Evolutionary conservation across 2,888 invertebrate species (phyloP).

Genomic region (Augochlorella aurata): DNA sequence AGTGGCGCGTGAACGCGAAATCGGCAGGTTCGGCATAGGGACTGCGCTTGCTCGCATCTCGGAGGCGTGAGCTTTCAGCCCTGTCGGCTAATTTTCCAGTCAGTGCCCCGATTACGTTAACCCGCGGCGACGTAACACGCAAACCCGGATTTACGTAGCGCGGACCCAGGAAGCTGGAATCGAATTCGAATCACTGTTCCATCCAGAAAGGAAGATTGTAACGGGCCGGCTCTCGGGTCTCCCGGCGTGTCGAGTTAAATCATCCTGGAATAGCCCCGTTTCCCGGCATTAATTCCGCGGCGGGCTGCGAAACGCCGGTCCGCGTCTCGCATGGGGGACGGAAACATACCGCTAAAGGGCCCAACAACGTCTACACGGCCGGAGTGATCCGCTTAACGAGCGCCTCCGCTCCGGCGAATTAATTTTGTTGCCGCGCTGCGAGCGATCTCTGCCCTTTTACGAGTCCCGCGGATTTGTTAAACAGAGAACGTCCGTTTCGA

Average conservation of each 20-base stretch:
- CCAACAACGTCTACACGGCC: background rate
- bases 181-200: conserved; percentile 55
- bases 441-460: background rate
- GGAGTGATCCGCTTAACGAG: background rate
- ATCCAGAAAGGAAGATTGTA: conserved; percentile 39
- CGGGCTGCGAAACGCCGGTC: conserved; percentile 45
- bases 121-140: conserved; percentile 47
- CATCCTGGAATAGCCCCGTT: conserved; percentile 54
- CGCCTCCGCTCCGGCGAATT: background rate
- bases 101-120: conserved; percentile 49
- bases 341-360: conserved; percentile 20
- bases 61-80: conserved; percentile 42
- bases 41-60: conserved; percentile 1
- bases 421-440: background rate
- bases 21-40: background rate
- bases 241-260: conserved; percentile 56
- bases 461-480: background rate
- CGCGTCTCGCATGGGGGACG: conserved; percentile 16
- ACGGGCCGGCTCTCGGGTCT: conserved; percentile 12
- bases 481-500: background rate
- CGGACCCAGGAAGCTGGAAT: conserved; percentile 35
- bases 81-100: conserved; percentile 60
- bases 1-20: conserved; percentile 17
- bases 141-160: conserved; percentile 50
- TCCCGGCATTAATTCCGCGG: conserved; percentile 55